These are phyloP conservation scores for Limnephilus auricula DNA, from an alignment of 2,888 invertebrate species.

Conservation along the genomic window DNA sequence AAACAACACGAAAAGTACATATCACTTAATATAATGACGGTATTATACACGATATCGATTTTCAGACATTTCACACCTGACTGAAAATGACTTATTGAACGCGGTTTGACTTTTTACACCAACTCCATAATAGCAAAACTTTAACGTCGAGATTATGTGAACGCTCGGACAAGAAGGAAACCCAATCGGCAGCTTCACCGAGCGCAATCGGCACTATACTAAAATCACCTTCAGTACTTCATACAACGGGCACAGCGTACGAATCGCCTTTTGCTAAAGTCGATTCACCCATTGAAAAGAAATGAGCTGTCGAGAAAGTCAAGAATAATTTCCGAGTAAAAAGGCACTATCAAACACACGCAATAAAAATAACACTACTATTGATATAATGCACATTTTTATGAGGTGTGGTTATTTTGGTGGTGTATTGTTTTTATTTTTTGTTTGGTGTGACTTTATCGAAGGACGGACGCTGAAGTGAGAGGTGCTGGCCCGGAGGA, in stretches of 20 bases:
- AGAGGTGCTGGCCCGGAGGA: slow-evolving; percentile 61
- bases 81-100: not conserved
- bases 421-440: not conserved
- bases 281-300: slow-evolving; percentile 45
- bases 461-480: slow-evolving; percentile 63
- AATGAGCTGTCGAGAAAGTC: slow-evolving; percentile 30
- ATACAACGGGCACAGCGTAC: not conserved
- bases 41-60: not conserved
- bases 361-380: not conserved
- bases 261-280: slow-evolving; percentile 56
- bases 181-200: slow-evolving; percentile 48
- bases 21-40: not conserved
- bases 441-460: slow-evolving; percentile 40
- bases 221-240: slow-evolving; percentile 44
- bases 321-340: slow-evolving; percentile 15
- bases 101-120: not conserved
- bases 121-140: slow-evolving; percentile 3
- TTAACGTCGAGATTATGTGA: slow-evolving; percentile 40
- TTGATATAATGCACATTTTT: not conserved
- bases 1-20: not conserved
- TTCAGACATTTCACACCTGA: slow-evolving; percentile 19
- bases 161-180: slow-evolving; percentile 58
- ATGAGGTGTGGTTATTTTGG: not conserved
- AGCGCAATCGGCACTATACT: slow-evolving; percentile 60
- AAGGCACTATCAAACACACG: not conserved